Conservation (phyloP, 2,797 vertebrate species). For the Anabas testudineus region DNA sequence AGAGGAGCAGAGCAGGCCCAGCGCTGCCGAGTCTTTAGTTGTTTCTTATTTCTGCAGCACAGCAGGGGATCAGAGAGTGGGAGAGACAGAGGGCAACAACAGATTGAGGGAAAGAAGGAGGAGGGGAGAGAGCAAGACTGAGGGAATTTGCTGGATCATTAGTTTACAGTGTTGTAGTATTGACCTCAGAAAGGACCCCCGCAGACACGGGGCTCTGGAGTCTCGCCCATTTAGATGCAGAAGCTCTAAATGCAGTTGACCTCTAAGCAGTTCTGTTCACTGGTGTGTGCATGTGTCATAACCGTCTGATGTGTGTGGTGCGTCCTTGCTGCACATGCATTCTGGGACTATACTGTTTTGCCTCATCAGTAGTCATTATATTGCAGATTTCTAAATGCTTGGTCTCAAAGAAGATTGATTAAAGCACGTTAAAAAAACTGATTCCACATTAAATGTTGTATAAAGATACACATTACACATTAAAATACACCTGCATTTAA, state of each 20-base stretch:
- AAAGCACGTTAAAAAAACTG: neutral
- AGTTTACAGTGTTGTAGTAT: constrained; percentile 82
- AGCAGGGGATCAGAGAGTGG: constrained; percentile 72
- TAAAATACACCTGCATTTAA: too few relatives aligned
- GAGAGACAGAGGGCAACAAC: constrained; percentile 73
- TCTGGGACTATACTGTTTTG: constrained; percentile 14
- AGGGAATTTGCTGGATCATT: constrained; percentile 83
- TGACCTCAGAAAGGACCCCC: constrained; percentile 79
- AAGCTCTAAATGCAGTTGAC: constrained; percentile 57
- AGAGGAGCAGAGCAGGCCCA: constrained; percentile 59
- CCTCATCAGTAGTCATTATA: constrained; percentile 1
- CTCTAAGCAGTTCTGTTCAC: constrained; percentile 37
- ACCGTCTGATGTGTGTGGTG: constrained; percentile 22
- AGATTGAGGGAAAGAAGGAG: constrained; percentile 64
- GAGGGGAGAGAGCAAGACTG: constrained; percentile 60
- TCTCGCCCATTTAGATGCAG: constrained; percentile 66
- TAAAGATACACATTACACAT: neutral
- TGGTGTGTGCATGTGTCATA: constrained; percentile 13
- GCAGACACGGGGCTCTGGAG: constrained; percentile 59
- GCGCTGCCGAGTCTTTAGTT: constrained; percentile 68
- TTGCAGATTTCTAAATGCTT: constrained; percentile 12
- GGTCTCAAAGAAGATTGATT: constrained; percentile 20
- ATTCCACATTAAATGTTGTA: constrained; percentile 1
- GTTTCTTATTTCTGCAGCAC: constrained; percentile 79
- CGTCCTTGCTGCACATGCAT: constrained; percentile 24